Percentiles rank a stretch among this genome's conserved stretches.
Evolutionary conservation across 2,888 invertebrate species (phyloP).

Genomic region (Agrochola lychnidis): DNA sequence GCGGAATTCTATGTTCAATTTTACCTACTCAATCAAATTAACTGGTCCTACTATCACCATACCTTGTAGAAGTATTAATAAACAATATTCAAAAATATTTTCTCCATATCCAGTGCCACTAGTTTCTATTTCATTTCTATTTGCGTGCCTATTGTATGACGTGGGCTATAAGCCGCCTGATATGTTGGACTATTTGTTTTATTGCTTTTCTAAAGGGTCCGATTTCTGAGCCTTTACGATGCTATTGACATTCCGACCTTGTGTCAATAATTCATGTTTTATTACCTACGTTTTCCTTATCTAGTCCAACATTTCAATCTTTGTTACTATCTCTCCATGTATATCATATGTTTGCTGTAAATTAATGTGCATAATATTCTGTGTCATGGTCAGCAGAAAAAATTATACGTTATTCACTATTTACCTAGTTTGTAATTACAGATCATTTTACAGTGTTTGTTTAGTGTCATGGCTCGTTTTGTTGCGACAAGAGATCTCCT

Average conservation of each 20-base stretch:
- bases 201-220: constrained; percentile 39
- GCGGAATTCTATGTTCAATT: not conserved
- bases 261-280: constrained; percentile 36
- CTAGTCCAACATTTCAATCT: constrained; percentile 36
- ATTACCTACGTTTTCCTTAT: constrained; percentile 37
- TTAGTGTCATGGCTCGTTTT: constrained; percentile 17
- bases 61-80: constrained; percentile 5
- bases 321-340: constrained; percentile 41
- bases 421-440: constrained; percentile 47
- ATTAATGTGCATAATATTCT: constrained; percentile 43
- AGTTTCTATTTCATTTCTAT: constrained; percentile 65
- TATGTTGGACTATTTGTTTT: constrained; percentile 59
- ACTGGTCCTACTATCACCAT: not conserved
- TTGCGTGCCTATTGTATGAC: constrained; percentile 52
- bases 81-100: constrained; percentile 20
- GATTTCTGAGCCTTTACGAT: constrained; percentile 29
- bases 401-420: constrained; percentile 40
- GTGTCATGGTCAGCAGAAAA: constrained; percentile 62
- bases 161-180: constrained; percentile 62
- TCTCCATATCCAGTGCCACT: constrained; percentile 26
- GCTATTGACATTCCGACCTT: constrained; percentile 46
- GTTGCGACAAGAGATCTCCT: constrained; percentile 11
- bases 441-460: constrained; percentile 29
- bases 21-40: not conserved
- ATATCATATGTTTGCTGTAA: constrained; percentile 34